phyloP scores from a whole-genome alignment of 2,888 invertebrate species.

The Amorpha juglandis region DNA sequence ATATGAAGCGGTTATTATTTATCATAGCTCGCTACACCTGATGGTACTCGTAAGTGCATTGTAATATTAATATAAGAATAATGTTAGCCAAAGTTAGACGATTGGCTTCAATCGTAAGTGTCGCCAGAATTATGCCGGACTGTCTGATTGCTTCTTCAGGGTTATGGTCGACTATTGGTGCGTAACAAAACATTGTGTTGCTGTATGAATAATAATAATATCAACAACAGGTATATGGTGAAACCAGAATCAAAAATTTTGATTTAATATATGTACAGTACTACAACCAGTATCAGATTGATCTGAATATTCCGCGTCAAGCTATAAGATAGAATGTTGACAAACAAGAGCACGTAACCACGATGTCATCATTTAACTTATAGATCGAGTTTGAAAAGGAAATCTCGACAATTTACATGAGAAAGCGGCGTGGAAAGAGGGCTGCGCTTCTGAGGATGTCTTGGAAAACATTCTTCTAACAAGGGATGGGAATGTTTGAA shows the following conservation, averaged over 20 bases:
- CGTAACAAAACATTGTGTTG: background rate
- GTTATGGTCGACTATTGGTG: background rate
- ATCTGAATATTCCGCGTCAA: background rate
- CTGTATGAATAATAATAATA: background rate
- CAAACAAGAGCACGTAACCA: conserved; percentile 47
- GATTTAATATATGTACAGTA: background rate
- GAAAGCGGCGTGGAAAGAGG: conserved; percentile 64
- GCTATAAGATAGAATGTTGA: conserved; percentile 23
- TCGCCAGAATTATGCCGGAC: too few species aligned
- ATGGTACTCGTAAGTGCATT: too few species aligned
- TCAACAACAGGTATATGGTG: background rate
- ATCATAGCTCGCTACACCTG: too few species aligned
- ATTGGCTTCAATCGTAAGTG: too few species aligned
- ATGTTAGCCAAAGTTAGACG: too few species aligned
- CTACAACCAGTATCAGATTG: background rate
- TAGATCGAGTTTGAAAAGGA: conserved; percentile 69
- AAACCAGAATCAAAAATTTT: too few species aligned
- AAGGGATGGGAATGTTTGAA: conserved; percentile 74
- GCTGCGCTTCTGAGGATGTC: conserved; percentile 55
- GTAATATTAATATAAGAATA: too few species aligned
- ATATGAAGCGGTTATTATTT: background rate
- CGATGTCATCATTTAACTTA: conserved; percentile 62
- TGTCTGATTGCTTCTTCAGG: too few species aligned
- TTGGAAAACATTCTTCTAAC: conserved; percentile 61
- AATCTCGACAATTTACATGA: conserved; percentile 78